These are phyloP conservation scores for Macrosiphum euphorbiae DNA, from an alignment of 2,888 invertebrate genomes.

Conservation along the genomic window DNA sequence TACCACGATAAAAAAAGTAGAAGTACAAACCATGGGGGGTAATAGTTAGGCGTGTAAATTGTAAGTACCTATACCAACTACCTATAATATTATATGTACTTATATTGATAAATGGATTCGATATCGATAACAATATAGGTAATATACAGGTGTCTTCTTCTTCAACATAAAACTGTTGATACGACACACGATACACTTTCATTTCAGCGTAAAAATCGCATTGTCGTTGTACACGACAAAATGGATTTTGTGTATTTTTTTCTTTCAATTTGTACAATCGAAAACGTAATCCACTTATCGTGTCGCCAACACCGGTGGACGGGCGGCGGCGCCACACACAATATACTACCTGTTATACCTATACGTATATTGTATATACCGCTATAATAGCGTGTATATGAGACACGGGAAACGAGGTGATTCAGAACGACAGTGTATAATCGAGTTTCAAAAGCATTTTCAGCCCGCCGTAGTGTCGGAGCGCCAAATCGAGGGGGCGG, in stretches of 20 bases:
- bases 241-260: background rate
- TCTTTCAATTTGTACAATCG: constrained; percentile 13
- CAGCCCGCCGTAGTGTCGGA: background rate
- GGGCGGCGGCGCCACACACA: background rate
- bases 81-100: no score
- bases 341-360: background rate
- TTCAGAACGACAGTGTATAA: constrained; percentile 10
- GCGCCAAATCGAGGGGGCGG: background rate
- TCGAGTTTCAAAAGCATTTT: constrained; percentile 18
- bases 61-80: no score
- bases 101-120: no score
- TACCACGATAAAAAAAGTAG: background rate
- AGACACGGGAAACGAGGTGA: background rate
- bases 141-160: background rate
- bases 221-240: background rate
- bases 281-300: constrained; percentile 35
- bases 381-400: background rate
- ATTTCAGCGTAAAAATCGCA: background rate
- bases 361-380: background rate
- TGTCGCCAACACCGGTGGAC: background rate
- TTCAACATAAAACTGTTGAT: background rate
- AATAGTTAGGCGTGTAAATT: background rate
- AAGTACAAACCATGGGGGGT: background rate
- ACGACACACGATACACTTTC: background rate
- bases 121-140: background rate